These are phyloP conservation scores for Euclidia mi DNA, from an alignment of 2,888 invertebrate species.

Conservation along the genomic window DNA sequence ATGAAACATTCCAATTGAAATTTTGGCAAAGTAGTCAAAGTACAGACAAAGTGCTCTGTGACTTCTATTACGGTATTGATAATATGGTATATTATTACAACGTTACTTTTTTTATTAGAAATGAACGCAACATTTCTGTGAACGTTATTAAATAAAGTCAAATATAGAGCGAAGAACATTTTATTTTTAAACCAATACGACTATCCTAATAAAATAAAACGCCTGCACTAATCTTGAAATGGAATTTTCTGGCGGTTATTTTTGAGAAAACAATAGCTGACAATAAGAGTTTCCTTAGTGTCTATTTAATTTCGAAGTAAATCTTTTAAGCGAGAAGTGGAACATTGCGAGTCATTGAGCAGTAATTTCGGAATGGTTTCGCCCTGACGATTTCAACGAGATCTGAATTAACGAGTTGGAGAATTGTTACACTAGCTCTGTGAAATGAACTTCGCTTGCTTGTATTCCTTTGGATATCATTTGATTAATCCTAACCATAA, in stretches of 20 bases:
- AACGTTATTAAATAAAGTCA: too few species aligned
- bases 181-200: too few species aligned
- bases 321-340: constrained; percentile 44
- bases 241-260: neutral
- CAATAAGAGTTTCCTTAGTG: constrained; percentile 29
- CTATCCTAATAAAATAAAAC: neutral
- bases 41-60: too few species aligned
- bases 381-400: constrained; percentile 75
- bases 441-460: constrained; percentile 16
- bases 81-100: too few species aligned
- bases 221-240: neutral
- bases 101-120: too few species aligned
- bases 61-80: too few species aligned
- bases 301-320: constrained; percentile 53
- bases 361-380: constrained; percentile 75
- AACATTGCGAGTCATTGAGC: constrained; percentile 73
- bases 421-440: constrained; percentile 42
- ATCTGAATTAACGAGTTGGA: constrained; percentile 73
- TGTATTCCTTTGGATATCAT: neutral
- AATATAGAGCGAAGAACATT: too few species aligned
- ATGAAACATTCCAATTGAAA: too few species aligned
- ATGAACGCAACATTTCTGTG: too few species aligned
- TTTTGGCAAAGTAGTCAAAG: too few species aligned
- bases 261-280: constrained; percentile 14
- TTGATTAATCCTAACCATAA: neutral